Percentiles rank a stretch among this genome's conserved stretches.
These are phyloP conservation scores for Acridotheres tristis DNA, from an alignment of 2,797 vertebrate genomes.

Conservation along the genomic window DNA sequence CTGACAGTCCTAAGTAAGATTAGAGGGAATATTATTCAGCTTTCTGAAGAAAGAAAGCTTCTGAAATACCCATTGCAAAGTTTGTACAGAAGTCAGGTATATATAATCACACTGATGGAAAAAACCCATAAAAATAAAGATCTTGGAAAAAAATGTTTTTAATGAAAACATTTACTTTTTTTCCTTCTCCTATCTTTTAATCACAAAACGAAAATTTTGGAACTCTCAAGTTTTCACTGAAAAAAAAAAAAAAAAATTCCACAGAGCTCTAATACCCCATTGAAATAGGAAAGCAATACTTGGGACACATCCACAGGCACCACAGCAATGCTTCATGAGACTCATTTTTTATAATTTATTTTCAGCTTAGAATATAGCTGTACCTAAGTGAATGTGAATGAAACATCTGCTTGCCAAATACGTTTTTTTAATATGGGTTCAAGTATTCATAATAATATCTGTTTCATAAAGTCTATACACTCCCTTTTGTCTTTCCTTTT, in stretches of 20 bases:
- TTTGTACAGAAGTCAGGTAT: neutral
- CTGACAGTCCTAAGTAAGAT: neutral
- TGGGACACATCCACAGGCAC: slow-evolving; percentile 37
- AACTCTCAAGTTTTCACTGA: neutral
- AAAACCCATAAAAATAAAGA: accelerated
- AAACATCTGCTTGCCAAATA: neutral
- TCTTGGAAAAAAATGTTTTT: neutral
- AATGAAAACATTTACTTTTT: neutral
- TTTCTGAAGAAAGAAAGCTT: neutral
- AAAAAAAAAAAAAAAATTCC: neutral
- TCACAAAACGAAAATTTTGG: neutral
- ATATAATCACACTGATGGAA: neutral
- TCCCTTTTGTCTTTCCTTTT: neutral
- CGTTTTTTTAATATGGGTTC: neutral
- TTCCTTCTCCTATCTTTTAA: neutral
- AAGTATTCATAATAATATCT: neutral
- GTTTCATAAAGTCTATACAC: neutral
- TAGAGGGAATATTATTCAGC: neutral
- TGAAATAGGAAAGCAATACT: neutral
- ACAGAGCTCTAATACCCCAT: neutral
- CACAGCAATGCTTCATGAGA: neutral
- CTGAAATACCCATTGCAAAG: neutral
- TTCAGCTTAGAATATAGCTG: neutral
- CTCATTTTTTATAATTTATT: neutral
- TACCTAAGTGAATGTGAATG: neutral